Evolutionary conservation across 2,888 invertebrate genomes (phyloP).

Genomic region (Ferrisia virgata): DNA sequence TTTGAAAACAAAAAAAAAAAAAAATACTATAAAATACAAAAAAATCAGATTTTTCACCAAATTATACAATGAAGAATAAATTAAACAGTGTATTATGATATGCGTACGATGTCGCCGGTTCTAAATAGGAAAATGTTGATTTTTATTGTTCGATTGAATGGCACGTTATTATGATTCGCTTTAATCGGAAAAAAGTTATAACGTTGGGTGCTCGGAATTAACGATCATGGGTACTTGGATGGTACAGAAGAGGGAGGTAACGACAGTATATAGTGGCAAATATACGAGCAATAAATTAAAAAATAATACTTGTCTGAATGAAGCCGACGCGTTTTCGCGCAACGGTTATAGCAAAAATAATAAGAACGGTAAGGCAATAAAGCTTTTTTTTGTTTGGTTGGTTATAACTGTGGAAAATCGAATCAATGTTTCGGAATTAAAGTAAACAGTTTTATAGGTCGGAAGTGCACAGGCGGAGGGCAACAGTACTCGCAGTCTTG

Average conservation of each 20-base stretch:
- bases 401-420: slow-evolving; percentile 42
- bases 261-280: background rate
- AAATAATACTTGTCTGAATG: slow-evolving; percentile 15
- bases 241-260: background rate
- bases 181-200: background rate
- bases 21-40: no score
- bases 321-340: background rate
- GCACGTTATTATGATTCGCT: background rate
- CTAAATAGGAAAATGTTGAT: background rate
- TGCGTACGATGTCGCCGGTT: background rate
- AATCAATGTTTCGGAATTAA: slow-evolving; percentile 44
- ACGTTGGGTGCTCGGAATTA: background rate
- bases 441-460: slow-evolving; percentile 39
- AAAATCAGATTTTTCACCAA: no score
- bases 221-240: background rate
- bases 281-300: slow-evolving; percentile 5
- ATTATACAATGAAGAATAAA: no score
- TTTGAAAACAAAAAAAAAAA: no score
- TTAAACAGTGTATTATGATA: background rate
- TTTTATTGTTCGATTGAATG: background rate
- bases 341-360: slow-evolving; percentile 10
- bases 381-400: slow-evolving; percentile 14
- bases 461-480: background rate
- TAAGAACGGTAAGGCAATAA: slow-evolving; percentile 23
- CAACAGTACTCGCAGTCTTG: background rate